Evolutionary conservation across 2,113 vertebrate species (phyloP).

Genomic region (Alligator sinensis): DNA sequence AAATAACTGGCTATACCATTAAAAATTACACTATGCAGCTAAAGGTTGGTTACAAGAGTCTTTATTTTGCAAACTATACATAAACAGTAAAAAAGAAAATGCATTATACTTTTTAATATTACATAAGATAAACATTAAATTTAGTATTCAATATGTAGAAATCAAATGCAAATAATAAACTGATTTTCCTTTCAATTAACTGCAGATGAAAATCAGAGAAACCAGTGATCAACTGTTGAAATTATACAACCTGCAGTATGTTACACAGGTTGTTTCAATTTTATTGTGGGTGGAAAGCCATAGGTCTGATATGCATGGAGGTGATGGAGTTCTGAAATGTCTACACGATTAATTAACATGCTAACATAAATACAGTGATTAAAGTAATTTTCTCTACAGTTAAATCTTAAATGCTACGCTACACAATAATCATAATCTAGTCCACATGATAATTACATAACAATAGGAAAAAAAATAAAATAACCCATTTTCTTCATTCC

Average conservation of each 20-base stretch:
- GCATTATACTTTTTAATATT: slow-evolving; percentile 82
- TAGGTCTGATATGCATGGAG: slow-evolving; percentile 69
- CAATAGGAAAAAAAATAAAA: slow-evolving; percentile 76
- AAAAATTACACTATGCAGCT: slow-evolving; percentile 32
- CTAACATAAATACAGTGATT: slow-evolving; percentile 83
- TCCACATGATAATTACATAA: slow-evolving; percentile 81
- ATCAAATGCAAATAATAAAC: slow-evolving; percentile 70
- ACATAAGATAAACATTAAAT: slow-evolving; percentile 78
- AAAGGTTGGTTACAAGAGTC: slow-evolving; percentile 89
- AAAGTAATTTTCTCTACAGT: slow-evolving; percentile 81
- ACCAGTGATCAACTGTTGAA: slow-evolving; percentile 63
- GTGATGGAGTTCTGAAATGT: slow-evolving; percentile 70
- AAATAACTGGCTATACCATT: slow-evolving; percentile 43
- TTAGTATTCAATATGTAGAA: slow-evolving; percentile 72
- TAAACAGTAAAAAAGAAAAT: slow-evolving; percentile 92
- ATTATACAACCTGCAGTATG: slow-evolving; percentile 58
- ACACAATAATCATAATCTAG: slow-evolving; percentile 81
- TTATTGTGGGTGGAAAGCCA: slow-evolving; percentile 73
- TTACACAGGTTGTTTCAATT: slow-evolving; percentile 57
- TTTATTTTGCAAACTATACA: slow-evolving; percentile 99
- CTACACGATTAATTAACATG: slow-evolving; percentile 84
- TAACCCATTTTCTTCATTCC: slow-evolving; percentile 78
- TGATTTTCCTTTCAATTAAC: slow-evolving; percentile 68
- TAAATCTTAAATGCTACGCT: slow-evolving; percentile 81
- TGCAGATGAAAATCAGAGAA: slow-evolving; percentile 55